Percentiles rank a stretch among this genome's conserved stretches.
Evolutionary conservation across 92 coral and sea anemone species (phyloP).

Genomic region (Micromussa lordhowensis): DNA sequence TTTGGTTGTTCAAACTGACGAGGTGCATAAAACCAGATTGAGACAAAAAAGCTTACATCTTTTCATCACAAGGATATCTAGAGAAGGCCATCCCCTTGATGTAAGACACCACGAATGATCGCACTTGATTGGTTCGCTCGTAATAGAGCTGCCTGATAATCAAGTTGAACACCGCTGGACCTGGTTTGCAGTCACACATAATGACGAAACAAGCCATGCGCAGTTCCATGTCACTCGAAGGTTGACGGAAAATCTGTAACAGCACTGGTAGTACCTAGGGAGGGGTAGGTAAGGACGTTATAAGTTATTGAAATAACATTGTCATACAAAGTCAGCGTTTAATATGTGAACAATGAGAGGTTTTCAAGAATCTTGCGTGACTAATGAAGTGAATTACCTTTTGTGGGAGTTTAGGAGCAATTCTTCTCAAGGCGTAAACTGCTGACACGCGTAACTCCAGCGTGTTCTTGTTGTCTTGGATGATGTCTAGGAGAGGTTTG

Average conservation of each 20-base stretch:
- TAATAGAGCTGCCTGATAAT: conserved; percentile 14
- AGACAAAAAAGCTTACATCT: conserved; percentile 8
- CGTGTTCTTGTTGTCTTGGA: neutral
- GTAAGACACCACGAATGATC: conserved; percentile 46
- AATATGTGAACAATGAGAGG: neutral
- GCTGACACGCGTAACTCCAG: conserved; percentile 40
- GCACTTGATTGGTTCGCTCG: conserved; percentile 37
- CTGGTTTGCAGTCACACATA: conserved; percentile 35
- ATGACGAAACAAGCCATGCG: conserved; percentile 57
- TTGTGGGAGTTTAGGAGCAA: conserved; percentile 35
- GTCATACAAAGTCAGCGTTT: neutral
- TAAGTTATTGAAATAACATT: neutral
- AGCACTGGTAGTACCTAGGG: conserved; percentile 40
- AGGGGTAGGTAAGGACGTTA: neutral
- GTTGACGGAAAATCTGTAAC: conserved; percentile 41
- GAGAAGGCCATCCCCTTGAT: conserved; percentile 44
- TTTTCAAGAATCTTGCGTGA: neutral
- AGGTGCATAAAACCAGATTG: too few relatives aligned
- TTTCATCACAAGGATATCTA: conserved; percentile 43
- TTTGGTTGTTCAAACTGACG: too few relatives aligned
- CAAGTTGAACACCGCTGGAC: conserved; percentile 49
- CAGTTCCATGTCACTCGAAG: conserved; percentile 18
- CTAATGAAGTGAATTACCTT: neutral
- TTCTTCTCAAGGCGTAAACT: conserved; percentile 31
- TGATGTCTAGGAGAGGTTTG: conserved; percentile 32